Evolutionary conservation across 2,888 invertebrate species (phyloP).

Genomic region (Hirtodrosophila confusa): DNA sequence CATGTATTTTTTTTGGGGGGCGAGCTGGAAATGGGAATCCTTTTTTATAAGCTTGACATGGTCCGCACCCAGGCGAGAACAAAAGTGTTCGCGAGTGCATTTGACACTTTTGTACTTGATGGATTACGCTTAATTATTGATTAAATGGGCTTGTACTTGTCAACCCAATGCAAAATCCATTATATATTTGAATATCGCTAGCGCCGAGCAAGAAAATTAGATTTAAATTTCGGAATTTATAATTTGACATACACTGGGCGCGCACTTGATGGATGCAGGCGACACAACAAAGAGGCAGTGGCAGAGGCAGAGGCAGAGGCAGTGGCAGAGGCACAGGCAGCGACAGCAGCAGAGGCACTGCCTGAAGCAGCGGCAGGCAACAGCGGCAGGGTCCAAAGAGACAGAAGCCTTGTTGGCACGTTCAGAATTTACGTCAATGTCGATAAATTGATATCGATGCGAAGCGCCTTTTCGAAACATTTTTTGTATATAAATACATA

Average conservation of each 20-base stretch:
- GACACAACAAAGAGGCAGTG: slow-evolving; percentile 5
- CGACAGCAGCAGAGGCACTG: too few species aligned
- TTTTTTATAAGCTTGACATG: slow-evolving; percentile 44
- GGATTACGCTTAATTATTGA: slow-evolving; percentile 84
- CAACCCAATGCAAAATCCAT: slow-evolving; percentile 69
- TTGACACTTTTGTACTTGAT: slow-evolving; percentile 84
- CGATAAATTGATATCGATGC: slow-evolving; percentile 61
- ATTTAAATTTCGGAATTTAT: slow-evolving; percentile 72
- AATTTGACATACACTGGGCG: slow-evolving; percentile 64
- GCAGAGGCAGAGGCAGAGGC: background rate
- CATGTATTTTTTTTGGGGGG: background rate
- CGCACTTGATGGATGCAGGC: slow-evolving; percentile 68
- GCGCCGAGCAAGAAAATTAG: slow-evolving; percentile 58
- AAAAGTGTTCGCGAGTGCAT: slow-evolving; percentile 80
- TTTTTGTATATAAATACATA: background rate
- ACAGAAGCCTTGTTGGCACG: slow-evolving; percentile 3
- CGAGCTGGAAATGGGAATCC: slow-evolving; percentile 50
- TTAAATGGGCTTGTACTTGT: slow-evolving; percentile 80
- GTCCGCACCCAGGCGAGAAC: slow-evolving; percentile 3
- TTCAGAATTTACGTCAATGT: slow-evolving; percentile 58
- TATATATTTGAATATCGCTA: slow-evolving; percentile 60
- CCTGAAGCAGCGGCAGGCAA: too few species aligned
- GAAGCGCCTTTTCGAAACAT: slow-evolving; percentile 57
- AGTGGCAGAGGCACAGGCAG: background rate
- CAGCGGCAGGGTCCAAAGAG: background rate